Conservation (phyloP, 2,888 invertebrate species). For the Nomada fucata region DNA sequence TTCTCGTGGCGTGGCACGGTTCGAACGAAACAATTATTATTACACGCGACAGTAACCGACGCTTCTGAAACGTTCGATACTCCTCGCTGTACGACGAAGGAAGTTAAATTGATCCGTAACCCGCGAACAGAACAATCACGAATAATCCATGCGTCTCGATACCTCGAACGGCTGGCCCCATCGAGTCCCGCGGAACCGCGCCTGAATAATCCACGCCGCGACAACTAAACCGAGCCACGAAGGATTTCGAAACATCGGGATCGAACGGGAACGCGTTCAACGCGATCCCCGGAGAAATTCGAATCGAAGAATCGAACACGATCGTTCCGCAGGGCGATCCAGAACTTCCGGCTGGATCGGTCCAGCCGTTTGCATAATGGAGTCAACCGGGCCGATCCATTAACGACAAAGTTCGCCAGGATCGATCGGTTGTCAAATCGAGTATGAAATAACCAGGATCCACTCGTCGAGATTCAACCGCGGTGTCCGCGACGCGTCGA, state of each 20-base stretch:
- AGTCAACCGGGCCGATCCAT: constrained; percentile 62
- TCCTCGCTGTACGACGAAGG: no score
- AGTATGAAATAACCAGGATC: constrained; percentile 26
- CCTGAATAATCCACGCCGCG: not conserved
- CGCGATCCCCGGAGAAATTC: constrained; percentile 13
- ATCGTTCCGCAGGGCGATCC: constrained; percentile 40
- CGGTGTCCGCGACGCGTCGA: no score
- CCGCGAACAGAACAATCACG: no score
- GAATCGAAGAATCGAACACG: constrained; percentile 18
- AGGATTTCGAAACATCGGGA: not conserved
- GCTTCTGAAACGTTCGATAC: no score
- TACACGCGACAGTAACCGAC: no score
- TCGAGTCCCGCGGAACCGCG: not conserved
- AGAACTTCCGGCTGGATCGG: constrained; percentile 19
- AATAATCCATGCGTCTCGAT: no score
- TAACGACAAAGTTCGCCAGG: constrained; percentile 54
- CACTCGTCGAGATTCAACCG: constrained; percentile 32
- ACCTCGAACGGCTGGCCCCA: no score
- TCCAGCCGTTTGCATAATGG: constrained; percentile 65
- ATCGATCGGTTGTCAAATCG: constrained; percentile 53
- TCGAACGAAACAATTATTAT: no score
- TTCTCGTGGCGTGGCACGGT: no score
- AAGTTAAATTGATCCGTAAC: no score
- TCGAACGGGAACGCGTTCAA: not conserved
- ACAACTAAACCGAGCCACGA: not conserved